A percentile compares a stretch with the other conserved stretches of the same genome.
These are phyloP conservation scores for Gorilla gorilla DNA, from an alignment of 2,113 vertebrate genomes.

Conservation along the genomic window DNA sequence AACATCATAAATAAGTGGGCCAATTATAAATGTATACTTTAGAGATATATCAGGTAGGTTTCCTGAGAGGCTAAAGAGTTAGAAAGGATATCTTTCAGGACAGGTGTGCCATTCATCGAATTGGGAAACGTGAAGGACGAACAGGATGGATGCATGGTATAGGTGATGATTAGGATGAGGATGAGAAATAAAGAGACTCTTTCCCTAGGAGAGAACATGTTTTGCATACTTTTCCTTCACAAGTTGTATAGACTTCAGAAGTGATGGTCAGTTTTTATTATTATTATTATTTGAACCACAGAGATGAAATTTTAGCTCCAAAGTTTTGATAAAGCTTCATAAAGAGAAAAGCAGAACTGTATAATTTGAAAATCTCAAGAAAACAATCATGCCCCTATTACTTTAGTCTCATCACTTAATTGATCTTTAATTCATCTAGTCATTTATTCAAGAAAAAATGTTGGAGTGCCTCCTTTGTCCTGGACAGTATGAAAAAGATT, in stretches of 20 bases:
- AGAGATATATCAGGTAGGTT: not conserved
- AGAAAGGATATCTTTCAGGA: not conserved
- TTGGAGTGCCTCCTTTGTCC: not conserved
- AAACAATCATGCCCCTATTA: not conserved
- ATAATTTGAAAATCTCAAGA: not conserved
- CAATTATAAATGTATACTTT: not conserved
- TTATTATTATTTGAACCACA: not conserved
- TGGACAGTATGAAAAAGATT: not conserved
- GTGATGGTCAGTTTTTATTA: not conserved
- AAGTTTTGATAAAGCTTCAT: not conserved
- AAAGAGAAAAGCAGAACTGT: not conserved
- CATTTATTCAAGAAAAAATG: not conserved
- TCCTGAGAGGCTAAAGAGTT: not conserved
- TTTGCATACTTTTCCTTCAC: not conserved
- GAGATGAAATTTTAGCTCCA: not conserved
- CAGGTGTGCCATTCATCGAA: not conserved
- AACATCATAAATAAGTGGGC: no score
- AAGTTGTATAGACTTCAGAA: not conserved
- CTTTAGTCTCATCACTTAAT: not conserved
- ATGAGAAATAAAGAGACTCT: not conserved
- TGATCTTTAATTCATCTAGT: not conserved
- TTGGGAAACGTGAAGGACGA: not conserved
- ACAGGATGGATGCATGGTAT: fast-evolving
- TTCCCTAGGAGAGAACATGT: not conserved
- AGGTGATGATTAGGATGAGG: no score